A percentile compares a stretch with the other conserved stretches of the same genome.
These are phyloP conservation scores for Sabellastarte sp. DNA, from an alignment of 2,888 invertebrate species.

Conservation along the genomic window DNA sequence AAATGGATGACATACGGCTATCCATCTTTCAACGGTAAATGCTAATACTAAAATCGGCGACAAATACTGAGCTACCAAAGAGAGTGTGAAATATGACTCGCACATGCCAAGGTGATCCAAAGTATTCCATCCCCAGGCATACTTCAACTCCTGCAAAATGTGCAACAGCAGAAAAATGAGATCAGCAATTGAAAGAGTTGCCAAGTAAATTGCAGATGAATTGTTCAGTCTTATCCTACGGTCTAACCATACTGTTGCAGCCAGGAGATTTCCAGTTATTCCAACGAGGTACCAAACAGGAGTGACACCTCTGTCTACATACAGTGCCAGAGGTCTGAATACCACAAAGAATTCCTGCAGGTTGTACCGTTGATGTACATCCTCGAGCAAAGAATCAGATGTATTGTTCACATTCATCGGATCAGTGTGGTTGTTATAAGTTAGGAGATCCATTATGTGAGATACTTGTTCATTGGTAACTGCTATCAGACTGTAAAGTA, in stretches of 20 bases:
- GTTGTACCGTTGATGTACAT: too few species aligned
- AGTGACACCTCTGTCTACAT: constrained; percentile 49
- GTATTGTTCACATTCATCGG: too few species aligned
- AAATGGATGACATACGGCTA: constrained; percentile 40
- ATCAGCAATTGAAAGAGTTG: constrained; percentile 51
- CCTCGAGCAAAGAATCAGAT: too few species aligned
- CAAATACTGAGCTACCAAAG: constrained; percentile 49
- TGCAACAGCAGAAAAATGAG: constrained; percentile 46
- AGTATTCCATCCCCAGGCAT: constrained; percentile 49
- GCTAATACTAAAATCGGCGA: constrained; percentile 55
- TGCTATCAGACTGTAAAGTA: too few species aligned
- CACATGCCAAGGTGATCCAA: constrained; percentile 43
- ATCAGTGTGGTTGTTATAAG: too few species aligned
- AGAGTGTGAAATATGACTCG: constrained; percentile 47
- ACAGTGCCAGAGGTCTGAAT: constrained; percentile 39
- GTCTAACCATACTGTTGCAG: constrained; percentile 53
- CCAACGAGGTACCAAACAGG: constrained; percentile 55
- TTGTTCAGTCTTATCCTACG: constrained; percentile 48
- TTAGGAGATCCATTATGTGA: too few species aligned
- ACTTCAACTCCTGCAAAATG: constrained; percentile 48
- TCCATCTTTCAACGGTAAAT: constrained; percentile 56
- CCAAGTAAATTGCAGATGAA: constrained; percentile 56
- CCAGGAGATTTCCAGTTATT: constrained; percentile 49
- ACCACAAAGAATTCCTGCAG: too few species aligned
- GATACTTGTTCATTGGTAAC: too few species aligned